phyloP scores from a whole-genome alignment of 2,888 invertebrate genomes.

The Drosophila barbarae region DNA sequence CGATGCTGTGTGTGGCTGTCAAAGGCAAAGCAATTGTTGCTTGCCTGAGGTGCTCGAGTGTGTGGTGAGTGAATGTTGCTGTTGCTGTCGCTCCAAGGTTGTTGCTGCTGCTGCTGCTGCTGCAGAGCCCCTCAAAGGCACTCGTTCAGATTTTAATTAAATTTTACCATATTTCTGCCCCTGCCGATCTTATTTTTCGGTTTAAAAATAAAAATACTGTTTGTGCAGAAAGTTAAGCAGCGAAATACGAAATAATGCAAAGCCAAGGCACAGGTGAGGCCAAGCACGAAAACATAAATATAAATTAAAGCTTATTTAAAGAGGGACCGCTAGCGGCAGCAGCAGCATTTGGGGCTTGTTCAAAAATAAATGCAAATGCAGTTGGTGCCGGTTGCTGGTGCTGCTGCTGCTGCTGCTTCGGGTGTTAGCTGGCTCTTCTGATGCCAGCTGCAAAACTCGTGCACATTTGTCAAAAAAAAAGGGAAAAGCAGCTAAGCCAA shows the following conservation, averaged over 20 bases:
- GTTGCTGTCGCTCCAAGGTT: constrained; percentile 59
- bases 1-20: constrained; percentile 57
- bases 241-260: constrained; percentile 32
- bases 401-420: not conserved
- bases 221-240: constrained; percentile 51
- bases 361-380: constrained; percentile 42
- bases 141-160: constrained; percentile 63
- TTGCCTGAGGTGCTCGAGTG: constrained; percentile 24
- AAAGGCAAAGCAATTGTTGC: constrained; percentile 59
- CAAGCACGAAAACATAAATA: constrained; percentile 53
- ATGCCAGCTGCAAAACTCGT: constrained; percentile 33
- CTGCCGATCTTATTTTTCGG: constrained; percentile 31
- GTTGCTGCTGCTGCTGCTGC: constrained; percentile 55
- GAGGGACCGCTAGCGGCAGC: not conserved
- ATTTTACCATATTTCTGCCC: constrained; percentile 50
- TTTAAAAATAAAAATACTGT: constrained; percentile 56
- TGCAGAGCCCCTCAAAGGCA: constrained; percentile 38
- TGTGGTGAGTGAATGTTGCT: constrained; percentile 55
- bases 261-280: constrained; percentile 30
- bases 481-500: constrained; percentile 46
- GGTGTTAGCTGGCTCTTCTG: constrained; percentile 7
- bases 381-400: constrained; percentile 8
- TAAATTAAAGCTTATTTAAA: constrained; percentile 63
- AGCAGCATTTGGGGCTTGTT: constrained; percentile 16
- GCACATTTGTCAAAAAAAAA: constrained; percentile 49